Conservation (phyloP, 2,113 vertebrate genomes). For the Crotalus viridis region DNA sequence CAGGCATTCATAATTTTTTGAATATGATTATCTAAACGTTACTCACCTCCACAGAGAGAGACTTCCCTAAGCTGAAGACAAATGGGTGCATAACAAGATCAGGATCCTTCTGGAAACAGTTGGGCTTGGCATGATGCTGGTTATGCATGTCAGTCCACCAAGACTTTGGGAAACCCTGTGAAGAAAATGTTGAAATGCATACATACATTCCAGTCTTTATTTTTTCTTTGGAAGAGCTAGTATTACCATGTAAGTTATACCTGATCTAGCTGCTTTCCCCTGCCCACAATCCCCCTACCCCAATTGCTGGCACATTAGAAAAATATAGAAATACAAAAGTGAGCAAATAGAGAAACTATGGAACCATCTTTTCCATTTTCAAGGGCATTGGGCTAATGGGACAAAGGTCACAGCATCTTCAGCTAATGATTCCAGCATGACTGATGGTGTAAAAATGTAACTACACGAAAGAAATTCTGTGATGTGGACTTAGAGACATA, state of each 20-base stretch:
- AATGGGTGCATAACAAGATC: slow-evolving; percentile 53
- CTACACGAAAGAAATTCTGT: too few species aligned
- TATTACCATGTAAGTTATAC: not conserved
- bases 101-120: slow-evolving; percentile 52
- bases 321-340: not conserved
- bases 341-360: not conserved
- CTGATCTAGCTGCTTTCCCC: not conserved
- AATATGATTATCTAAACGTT: not conserved
- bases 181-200: not conserved
- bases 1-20: not conserved
- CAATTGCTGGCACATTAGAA: not conserved
- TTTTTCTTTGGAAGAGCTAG: not conserved
- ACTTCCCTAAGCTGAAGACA: slow-evolving; percentile 46
- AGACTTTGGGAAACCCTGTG: slow-evolving; percentile 39
- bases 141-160: slow-evolving; percentile 54
- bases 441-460: too few species aligned
- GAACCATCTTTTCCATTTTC: not conserved
- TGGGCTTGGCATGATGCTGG: slow-evolving; percentile 56
- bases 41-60: slow-evolving; percentile 43
- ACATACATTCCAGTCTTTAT: not conserved
- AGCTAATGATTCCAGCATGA: not conserved
- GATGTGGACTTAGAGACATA: too few species aligned
- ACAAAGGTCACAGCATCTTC: not conserved
- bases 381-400: too few species aligned
- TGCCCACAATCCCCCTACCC: not conserved